A percentile compares a stretch with the other conserved stretches of the same genome.
Evolutionary conservation across 2,797 vertebrate species (phyloP).

Genomic region (Crenuchus spilurus): DNA sequence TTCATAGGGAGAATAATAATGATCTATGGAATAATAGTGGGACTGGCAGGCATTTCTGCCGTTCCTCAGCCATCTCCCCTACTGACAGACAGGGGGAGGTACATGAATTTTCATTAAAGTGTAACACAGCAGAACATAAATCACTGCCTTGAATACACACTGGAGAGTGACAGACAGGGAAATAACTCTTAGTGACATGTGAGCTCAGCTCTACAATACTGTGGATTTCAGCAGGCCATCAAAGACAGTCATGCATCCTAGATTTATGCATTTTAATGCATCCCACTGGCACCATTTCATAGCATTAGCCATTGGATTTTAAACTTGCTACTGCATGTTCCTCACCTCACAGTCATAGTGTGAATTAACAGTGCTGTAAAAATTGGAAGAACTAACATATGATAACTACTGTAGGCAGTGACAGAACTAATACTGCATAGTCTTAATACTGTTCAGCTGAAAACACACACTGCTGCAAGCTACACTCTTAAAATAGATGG

Average conservation of each 20-base stretch:
- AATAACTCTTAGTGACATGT: conserved; percentile 64
- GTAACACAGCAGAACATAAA: conserved; percentile 65
- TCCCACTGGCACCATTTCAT: conserved; percentile 44
- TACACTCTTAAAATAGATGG: too few species aligned
- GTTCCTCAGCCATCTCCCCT: conserved; percentile 50
- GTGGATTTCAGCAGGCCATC: conserved; percentile 55
- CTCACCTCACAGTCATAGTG: conserved; percentile 3
- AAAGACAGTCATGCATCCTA: conserved; percentile 53
- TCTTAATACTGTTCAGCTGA: too few species aligned
- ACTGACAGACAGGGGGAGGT: conserved; percentile 60
- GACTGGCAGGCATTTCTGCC: conserved; percentile 41
- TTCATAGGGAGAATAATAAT: conserved; percentile 44
- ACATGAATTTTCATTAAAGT: conserved; percentile 69
- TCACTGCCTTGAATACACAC: conserved; percentile 65
- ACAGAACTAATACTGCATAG: too few species aligned
- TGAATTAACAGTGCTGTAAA: conserved; percentile 27
- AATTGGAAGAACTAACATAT: background rate
- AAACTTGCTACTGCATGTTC: conserved; percentile 35
- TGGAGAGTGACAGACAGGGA: conserved; percentile 64
- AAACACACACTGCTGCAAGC: too few species aligned
- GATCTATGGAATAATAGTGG: conserved; percentile 38
- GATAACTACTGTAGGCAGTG: background rate
- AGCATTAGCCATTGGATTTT: conserved; percentile 39
- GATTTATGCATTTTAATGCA: conserved; percentile 54
- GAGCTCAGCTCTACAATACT: conserved; percentile 56